Evolutionary conservation across 2,797 vertebrate species (phyloP).

Genomic region (Amblyraja radiata): DNA sequence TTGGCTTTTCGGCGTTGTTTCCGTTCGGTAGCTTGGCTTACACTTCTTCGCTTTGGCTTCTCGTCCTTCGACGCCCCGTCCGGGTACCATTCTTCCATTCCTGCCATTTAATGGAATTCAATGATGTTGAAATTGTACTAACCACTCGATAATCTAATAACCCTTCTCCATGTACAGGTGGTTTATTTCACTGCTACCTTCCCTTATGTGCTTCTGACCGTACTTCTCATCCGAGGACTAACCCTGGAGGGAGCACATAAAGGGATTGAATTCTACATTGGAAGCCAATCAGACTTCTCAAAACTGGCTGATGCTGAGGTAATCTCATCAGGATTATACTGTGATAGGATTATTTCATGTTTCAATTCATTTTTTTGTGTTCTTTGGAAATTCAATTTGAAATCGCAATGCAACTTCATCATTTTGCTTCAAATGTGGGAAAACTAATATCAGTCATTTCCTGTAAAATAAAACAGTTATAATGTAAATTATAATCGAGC

Average conservation of each 20-base stretch:
- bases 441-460: background rate
- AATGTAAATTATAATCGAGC: background rate
- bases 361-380: background rate
- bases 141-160: background rate
- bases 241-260: constrained; percentile 21
- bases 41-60: too few relatives aligned
- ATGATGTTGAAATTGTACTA: background rate
- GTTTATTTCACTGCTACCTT: constrained; percentile 24
- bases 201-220: background rate
- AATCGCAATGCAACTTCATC: background rate
- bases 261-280: constrained; percentile 18
- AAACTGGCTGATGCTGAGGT: constrained; percentile 17
- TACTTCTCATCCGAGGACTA: constrained; percentile 12
- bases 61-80: too few relatives aligned
- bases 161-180: background rate
- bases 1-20: too few relatives aligned
- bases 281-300: constrained; percentile 26
- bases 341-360: background rate
- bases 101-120: background rate
- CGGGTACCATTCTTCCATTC: background rate
- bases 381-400: too few relatives aligned
- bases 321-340: background rate
- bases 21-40: too few relatives aligned
- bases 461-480: background rate
- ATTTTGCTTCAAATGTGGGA: background rate